Base-by-base conservation (phyloP, 92 coral and sea anemone genomes). In the Heteractis magnifica region DNA sequence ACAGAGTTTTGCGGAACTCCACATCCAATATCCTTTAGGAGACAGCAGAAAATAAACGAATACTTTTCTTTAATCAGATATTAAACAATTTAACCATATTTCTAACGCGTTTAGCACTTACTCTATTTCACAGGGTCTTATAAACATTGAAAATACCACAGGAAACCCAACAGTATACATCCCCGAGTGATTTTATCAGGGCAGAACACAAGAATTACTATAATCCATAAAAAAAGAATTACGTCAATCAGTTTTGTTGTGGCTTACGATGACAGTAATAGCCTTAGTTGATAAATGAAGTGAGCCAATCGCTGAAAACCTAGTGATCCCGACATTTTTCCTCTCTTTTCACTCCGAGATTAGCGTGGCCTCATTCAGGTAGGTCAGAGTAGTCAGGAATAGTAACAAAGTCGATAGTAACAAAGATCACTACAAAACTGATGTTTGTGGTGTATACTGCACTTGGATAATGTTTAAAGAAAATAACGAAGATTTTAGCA, bases 401-500 rank as follows among this genome's bases (percentile, higher is more conserved):
- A n/a, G 44, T 4, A 53, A n/a, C n/a, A n/a, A n/a, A n/a, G n/a
- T 53, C 58, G 10, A 8, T 12, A 53, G 10, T 68, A 8, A 68
- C 49, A n/a, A 68, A 14, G 44, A 77, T 23, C 19, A 77, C 10
- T 6, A 49, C 12, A 52, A 12, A 10, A 59, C 49, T 18, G 7
- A 56, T 58, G 72, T 6, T 18, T 60, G 44, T 34, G 44, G 44
- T 26, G 23, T 49, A 59, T 59, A 44, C 14, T 18, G 10, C 8
- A 52, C 8, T 50, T 21, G 50, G 72, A 19, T 34, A 34, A 34
- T 59, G 14, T 41, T 79, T 34, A 8, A 62, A 18, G 44, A 18
- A 26, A 19, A 34, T 44, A 7, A 49, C 44, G 65, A 16, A 20
- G 48, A 51, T 71, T 18, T 95, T 81, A 97, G 80, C 99, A 97